Evolutionary conservation across 2,797 vertebrate genomes (phyloP), one percentile per base, ranked within the genome.

Genomic region (Xenentodon cancila): DNA sequence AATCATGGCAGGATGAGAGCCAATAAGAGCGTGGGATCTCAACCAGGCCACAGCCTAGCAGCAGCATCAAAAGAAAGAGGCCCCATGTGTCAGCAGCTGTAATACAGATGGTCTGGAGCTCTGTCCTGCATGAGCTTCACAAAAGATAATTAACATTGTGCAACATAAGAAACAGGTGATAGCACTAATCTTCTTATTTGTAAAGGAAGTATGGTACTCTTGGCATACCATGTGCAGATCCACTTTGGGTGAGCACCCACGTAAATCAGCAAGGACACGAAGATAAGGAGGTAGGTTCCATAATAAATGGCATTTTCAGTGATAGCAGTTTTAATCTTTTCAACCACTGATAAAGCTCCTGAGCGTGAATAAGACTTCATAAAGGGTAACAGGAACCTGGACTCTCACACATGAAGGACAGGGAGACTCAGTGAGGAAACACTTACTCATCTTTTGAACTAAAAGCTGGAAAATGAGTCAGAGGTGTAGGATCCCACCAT

Each of bases 221-320:
- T 63, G 11, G 81, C 93, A 87, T 84, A 97, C 97, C 96, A 97
- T n/a, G 96, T 91, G 55, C 98, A 90, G 63, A 93, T 91, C 90
- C 88, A 95, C 54, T 93, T 84, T 21, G 94, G 95, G 56, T 95
- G 95, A 85, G 94, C 91, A 63, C 95, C 95, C 25, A 96, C 94
- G 32, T 98, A 98, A 74, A 98, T 95, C 76, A 98, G 92, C 80
- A 99, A 94, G 1, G 94, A 95, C 86, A 95, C 94, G 86, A 98
- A 99, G 84, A 99, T 96, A 40, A 97, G 85, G 80, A 99, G 90
- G 79, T 99, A 99, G 46, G 95, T 96, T 63, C 97, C 96, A 19
- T 99, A 99, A 87, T 98, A 98, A 73, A 98, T 95, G 7, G 95
- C 96, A 77, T 98, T 99, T 86, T 98, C 96, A 69, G 98, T 95